Conservation (phyloP, 2,113 vertebrate species). For the Gopherus flavomarginatus region DNA sequence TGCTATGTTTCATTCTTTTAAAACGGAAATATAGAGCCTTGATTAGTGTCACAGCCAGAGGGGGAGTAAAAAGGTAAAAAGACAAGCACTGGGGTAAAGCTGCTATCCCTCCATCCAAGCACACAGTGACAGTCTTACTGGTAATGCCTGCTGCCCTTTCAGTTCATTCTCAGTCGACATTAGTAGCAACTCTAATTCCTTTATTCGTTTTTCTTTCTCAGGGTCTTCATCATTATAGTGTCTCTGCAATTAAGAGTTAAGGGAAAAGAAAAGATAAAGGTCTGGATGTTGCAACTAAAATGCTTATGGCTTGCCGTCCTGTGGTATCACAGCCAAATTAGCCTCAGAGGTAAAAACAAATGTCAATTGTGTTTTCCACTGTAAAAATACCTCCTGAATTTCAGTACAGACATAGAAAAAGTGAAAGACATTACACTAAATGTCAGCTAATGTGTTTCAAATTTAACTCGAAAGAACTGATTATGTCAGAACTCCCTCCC, state of each 20-base stretch:
- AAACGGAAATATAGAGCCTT: conserved; percentile 64
- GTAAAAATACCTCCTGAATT: conserved; percentile 43
- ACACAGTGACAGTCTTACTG: conserved; percentile 85
- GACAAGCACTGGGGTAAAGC: conserved; percentile 70
- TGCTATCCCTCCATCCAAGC: conserved; percentile 74
- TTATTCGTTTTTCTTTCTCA: conserved; percentile 99
- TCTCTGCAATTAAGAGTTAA: conserved; percentile 87
- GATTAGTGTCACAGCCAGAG: conserved; percentile 54
- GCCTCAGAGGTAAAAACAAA: conserved; percentile 40
- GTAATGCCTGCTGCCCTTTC: conserved; percentile 92
- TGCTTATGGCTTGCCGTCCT: conserved; percentile 48
- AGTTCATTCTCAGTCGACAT: conserved; percentile 99
- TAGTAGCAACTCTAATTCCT: conserved; percentile 97
- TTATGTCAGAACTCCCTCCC: conserved; percentile 4
- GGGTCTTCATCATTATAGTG: conserved; percentile 99
- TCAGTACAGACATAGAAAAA: conserved; percentile 13
- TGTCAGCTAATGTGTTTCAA: conserved; percentile 32
- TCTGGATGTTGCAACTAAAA: conserved; percentile 67
- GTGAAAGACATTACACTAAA: conserved; percentile 20
- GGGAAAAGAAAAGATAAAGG: conserved; percentile 71
- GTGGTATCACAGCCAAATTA: conserved; percentile 40
- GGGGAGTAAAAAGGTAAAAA: conserved; percentile 64
- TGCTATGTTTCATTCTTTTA: conserved; percentile 65
- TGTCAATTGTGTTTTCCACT: neutral
- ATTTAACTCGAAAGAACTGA: conserved; percentile 24